A percentile compares a stretch with the other conserved stretches of the same genome.
Conservation (phyloP, 2,113 vertebrate species). For the Leuciscus idus region DNA sequence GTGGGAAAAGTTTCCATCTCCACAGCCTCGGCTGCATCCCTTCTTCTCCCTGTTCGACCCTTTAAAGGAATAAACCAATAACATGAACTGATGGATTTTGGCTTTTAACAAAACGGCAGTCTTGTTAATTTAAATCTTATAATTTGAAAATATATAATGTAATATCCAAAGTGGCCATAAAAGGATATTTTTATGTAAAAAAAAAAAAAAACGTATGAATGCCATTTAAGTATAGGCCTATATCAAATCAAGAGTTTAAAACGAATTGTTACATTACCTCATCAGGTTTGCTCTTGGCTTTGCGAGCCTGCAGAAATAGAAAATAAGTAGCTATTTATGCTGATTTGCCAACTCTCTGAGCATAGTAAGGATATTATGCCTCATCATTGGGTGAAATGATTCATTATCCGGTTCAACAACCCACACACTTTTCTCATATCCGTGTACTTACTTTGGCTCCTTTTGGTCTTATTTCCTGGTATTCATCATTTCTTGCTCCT, state of each 20-base stretch:
- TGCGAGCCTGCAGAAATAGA: conserved; percentile 53
- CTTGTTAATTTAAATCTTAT: not conserved
- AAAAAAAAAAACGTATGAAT: not conserved
- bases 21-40: conserved; percentile 30
- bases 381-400: not conserved
- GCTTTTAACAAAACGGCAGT: not conserved
- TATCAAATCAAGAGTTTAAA: not conserved
- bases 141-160: not conserved
- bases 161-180: not conserved
- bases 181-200: not conserved
- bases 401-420: not conserved
- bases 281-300: conserved; percentile 54
- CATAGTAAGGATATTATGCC: not conserved
- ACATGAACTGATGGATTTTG: not conserved
- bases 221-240: not conserved
- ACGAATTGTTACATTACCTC: conserved; percentile 54
- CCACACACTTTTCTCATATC: not conserved
- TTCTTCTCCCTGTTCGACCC: conserved; percentile 14
- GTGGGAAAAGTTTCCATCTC: conserved; percentile 35
- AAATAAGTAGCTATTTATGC: not conserved
- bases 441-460: conserved; percentile 52
- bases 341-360: not conserved
- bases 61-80: conserved; percentile 14
- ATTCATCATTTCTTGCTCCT: conserved; percentile 52
- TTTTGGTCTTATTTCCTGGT: conserved; percentile 60